Percentiles rank a stretch among this genome's conserved stretches.
Conservation (phyloP, 2,797 vertebrate species). For the Malurus leucopterus region DNA sequence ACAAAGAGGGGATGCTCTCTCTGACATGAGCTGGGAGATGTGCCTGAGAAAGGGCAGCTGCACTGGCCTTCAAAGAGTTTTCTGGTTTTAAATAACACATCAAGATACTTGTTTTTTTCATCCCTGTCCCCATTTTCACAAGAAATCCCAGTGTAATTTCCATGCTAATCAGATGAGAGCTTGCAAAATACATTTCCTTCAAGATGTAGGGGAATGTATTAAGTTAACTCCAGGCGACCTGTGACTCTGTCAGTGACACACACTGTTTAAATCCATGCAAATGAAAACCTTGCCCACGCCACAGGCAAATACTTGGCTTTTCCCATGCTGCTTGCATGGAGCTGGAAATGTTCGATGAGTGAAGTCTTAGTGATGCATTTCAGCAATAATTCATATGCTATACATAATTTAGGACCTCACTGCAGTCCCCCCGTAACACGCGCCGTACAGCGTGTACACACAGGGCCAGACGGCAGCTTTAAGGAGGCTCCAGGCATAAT, state of each 20-base stretch:
- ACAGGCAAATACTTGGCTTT: slow-evolving; percentile 8
- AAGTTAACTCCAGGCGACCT: slow-evolving; percentile 1
- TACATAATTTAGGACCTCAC: slow-evolving; percentile 50
- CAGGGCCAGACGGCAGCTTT: slow-evolving; percentile 8
- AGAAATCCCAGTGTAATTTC: slow-evolving; percentile 17
- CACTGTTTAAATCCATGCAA: neutral
- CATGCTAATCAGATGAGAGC: slow-evolving; percentile 15
- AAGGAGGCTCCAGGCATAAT: slow-evolving; percentile 55
- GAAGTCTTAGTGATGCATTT: slow-evolving; percentile 29
- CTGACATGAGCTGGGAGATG: neutral
- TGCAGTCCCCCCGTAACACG: neutral
- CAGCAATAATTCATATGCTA: slow-evolving; percentile 53
- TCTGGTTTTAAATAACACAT: neutral
- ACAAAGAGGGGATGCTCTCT: neutral
- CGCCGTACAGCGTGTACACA: neutral
- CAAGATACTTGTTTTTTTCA: neutral
- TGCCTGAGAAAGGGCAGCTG: neutral
- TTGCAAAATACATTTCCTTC: neutral
- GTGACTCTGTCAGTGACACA: neutral
- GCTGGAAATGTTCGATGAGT: neutral
- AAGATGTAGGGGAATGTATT: neutral
- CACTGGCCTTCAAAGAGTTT: neutral
- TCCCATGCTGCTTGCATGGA: neutral
- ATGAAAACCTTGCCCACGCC: neutral
- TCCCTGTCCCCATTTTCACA: neutral